Evolutionary conservation across 2,113 vertebrate species (phyloP), one percentile per base, ranked within the genome.

Genomic region (Taurulus bubalis): DNA sequence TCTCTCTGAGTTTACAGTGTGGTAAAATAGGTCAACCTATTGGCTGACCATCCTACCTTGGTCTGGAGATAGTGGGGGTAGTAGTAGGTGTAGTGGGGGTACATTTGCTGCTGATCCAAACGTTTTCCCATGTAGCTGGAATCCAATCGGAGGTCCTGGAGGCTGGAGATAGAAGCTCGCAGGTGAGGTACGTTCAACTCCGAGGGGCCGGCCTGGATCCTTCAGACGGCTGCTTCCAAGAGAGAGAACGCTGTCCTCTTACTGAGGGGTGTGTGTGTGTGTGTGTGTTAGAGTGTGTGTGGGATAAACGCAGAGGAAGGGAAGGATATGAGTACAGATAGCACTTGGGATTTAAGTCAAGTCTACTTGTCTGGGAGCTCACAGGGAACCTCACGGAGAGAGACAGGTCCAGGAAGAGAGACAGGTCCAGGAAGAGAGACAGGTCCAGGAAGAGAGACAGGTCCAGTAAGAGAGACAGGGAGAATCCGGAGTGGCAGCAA

Each of bases 121-220:
- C 96, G 96, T 96, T 99, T 99, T 96, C 98, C 98, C 98, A 99
- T 99, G 97, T 97, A 99, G 97, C 96, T 98, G 96, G 96, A 98
- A 96, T 97, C 96, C 93, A 85, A 84, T 20, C 82, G 83, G 89
- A 93, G 89, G 84, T 92, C 79, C 88, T 87, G 80, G 78, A 87
- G 84, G 90, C 86, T 92, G 87, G 90, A 85, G 90, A 82, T 80
- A 77, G 81, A 88, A 80, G 86, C 91, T 89, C 63, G 66, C 84
- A 88, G 87, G 83, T 82, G 80, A 68, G 82, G 36, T 51, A 63
- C 22, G 53, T 78, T 87, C 82, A 82, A 2, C 87, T 80, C 75
- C 32, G 18, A 87, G 67, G 75, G 83, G 71, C 68, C 86, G 72
- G 87, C 72, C 82, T 77, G 89, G 83, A 86, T 88, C 88, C 84